Conservation (phyloP, 1,140 invertebrate species). For the Brachionus plicatilis region DNA sequence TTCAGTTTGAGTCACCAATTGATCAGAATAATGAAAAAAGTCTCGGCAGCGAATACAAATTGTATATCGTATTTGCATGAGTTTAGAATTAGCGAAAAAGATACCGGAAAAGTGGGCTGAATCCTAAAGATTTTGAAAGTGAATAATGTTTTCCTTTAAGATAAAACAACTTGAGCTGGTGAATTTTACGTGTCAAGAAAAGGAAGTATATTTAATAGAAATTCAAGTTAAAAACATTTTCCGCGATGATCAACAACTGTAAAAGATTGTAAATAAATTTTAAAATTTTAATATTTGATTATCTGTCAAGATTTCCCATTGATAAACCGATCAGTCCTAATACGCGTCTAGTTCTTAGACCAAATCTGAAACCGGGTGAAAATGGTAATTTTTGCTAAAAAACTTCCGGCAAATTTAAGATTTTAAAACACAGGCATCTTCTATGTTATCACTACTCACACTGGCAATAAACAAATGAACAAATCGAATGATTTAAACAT, state of each 20-base stretch:
- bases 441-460: constrained; percentile 22
- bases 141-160: not conserved
- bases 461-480: constrained; percentile 6
- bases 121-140: too few species aligned
- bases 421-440: not conserved
- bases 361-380: constrained; percentile 29
- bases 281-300: not conserved
- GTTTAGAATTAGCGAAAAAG: not conserved
- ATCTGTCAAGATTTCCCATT: constrained; percentile 3
- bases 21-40: not conserved
- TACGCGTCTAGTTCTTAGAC: not conserved
- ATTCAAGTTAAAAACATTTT: constrained; percentile 10
- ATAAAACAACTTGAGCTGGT: not conserved
- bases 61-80: not conserved
- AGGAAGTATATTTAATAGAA: not conserved
- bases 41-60: not conserved
- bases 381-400: constrained; percentile 5
- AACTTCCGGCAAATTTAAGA: not conserved
- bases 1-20: not conserved
- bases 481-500: not conserved
- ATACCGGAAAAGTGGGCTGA: not conserved
- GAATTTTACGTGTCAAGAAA: not conserved
- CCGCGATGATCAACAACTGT: not conserved
- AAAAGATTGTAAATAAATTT: not conserved
- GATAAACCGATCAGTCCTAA: not conserved